Evolutionary conservation across 2,888 invertebrate species (phyloP).

Genomic region (Nephrotoma appendiculata): DNA sequence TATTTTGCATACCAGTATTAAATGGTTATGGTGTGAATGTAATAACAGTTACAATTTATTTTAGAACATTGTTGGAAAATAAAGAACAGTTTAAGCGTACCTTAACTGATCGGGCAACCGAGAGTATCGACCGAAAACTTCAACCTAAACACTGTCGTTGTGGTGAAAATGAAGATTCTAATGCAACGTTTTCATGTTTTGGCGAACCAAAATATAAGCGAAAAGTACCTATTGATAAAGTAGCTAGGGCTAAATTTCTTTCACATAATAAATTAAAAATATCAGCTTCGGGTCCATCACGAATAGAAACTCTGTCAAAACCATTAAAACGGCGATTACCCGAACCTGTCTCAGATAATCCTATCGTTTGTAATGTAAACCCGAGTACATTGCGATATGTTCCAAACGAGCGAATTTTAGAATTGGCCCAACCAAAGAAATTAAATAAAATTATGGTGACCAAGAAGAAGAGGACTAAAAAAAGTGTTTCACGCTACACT

Average conservation of each 20-base stretch:
- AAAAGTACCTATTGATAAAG: neutral
- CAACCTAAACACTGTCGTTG: neutral
- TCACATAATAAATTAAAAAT: neutral
- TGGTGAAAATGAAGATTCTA: neutral
- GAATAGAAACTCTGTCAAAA: neutral
- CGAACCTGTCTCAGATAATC: neutral
- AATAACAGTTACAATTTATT: neutral
- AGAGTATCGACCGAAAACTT: neutral
- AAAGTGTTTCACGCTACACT: neutral
- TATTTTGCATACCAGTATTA: neutral
- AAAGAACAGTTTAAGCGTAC: neutral
- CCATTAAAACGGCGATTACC: neutral
- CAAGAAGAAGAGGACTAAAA: neutral
- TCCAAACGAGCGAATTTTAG: neutral
- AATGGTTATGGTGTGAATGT: too few species aligned
- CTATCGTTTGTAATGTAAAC: neutral
- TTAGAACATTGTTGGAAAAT: neutral
- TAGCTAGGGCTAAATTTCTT: neutral
- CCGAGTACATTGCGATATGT: neutral
- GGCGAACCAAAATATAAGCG: neutral
- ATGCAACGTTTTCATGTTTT: neutral
- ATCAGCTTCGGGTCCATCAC: neutral
- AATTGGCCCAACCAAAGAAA: neutral
- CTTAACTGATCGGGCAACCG: neutral
- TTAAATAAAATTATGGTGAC: neutral